Evolutionary conservation across 2,888 invertebrate genomes (phyloP).

Genomic region (Lobophora halterata): DNA sequence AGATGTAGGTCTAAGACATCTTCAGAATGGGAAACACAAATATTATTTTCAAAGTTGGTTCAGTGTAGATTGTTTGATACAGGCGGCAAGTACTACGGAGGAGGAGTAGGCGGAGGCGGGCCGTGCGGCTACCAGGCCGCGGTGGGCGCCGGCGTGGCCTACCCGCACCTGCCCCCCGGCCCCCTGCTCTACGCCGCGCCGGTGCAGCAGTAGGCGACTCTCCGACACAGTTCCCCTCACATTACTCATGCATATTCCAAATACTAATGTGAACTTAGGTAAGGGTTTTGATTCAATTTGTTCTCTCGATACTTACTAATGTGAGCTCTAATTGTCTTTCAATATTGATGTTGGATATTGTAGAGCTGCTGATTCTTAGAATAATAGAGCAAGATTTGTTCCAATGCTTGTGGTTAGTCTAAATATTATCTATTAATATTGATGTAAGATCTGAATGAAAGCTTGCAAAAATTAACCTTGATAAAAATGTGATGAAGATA

Average conservation of each 20-base stretch:
- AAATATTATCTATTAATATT: conserved; percentile 47
- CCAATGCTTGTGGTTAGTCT: conserved; percentile 40
- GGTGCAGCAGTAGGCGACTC: conserved; percentile 84
- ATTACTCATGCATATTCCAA: conserved; percentile 32
- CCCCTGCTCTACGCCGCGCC: conserved; percentile 82
- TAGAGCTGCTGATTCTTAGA: conserved; percentile 37
- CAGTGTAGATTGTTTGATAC: conserved; percentile 28
- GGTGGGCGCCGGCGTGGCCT: conserved; percentile 80
- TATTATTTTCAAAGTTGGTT: neutral
- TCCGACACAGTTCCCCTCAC: conserved; percentile 19
- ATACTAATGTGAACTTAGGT: conserved; percentile 33
- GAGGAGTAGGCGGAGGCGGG: conserved; percentile 80
- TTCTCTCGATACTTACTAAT: conserved; percentile 24
- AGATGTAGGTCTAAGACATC: no score
- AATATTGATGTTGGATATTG: conserved; percentile 48
- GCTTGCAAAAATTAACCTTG: conserved; percentile 54
- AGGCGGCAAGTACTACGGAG: conserved; percentile 88
- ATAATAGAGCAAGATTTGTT: conserved; percentile 38
- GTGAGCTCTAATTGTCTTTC: conserved; percentile 36
- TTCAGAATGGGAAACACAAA: no score
- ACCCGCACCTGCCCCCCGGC: conserved; percentile 82
- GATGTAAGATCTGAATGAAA: conserved; percentile 70
- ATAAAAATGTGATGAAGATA: conserved; percentile 33
- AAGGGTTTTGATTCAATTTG: conserved; percentile 24
- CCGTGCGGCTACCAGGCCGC: conserved; percentile 86